Conservation (phyloP, 2,888 invertebrate genomes). For the Andrena bucephala region DNA sequence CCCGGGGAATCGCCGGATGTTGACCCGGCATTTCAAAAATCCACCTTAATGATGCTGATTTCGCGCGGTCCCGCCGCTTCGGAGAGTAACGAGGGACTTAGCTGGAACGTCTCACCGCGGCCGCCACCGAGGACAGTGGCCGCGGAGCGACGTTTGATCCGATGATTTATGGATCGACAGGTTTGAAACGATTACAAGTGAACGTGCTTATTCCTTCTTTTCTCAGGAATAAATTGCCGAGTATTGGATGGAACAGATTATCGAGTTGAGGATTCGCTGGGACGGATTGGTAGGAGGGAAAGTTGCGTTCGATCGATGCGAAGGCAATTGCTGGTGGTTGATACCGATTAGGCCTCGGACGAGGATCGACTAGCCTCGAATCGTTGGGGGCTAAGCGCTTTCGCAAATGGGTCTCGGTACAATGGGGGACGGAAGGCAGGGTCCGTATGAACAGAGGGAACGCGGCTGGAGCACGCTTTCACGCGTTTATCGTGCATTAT, state of each 20-base stretch:
- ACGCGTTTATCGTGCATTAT: slow-evolving; percentile 77
- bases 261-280: slow-evolving; percentile 22
- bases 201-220: background rate
- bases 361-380: slow-evolving; percentile 50
- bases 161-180: slow-evolving; percentile 44
- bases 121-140: slow-evolving; percentile 19
- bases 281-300: slow-evolving; percentile 36
- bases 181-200: slow-evolving; percentile 39
- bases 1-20: slow-evolving; percentile 35
- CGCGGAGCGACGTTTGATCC: slow-evolving; percentile 34
- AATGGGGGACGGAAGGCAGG: slow-evolving; percentile 52
- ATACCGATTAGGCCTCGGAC: slow-evolving; percentile 50
- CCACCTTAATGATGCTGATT: slow-evolving; percentile 49
- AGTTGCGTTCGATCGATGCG: slow-evolving; percentile 21
- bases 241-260: background rate
- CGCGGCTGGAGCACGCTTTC: slow-evolving; percentile 62
- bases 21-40: slow-evolving; percentile 54
- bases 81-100: slow-evolving; percentile 22
- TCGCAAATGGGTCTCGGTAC: slow-evolving; percentile 64
- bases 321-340: slow-evolving; percentile 53
- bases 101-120: slow-evolving; percentile 3
- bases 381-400: slow-evolving; percentile 64
- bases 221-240: slow-evolving; percentile 23
- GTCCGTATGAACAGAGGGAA: slow-evolving; percentile 39
- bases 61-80: slow-evolving; percentile 1